phyloP scores from a whole-genome alignment of 2,888 invertebrate species.

The Drosophila nr. medialis region DNA sequence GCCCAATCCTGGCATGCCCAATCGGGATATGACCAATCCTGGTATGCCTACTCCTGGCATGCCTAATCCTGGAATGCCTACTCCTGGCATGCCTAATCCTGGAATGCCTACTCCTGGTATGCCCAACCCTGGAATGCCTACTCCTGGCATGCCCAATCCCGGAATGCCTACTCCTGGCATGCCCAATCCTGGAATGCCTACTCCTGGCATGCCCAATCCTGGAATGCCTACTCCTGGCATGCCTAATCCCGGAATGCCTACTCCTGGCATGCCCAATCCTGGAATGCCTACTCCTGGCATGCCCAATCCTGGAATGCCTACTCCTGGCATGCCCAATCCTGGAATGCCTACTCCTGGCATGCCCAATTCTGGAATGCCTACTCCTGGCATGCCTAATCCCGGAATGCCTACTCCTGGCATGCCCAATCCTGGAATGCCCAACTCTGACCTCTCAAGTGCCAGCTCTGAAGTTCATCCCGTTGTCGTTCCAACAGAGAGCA shows the following conservation, averaged over 20 bases:
- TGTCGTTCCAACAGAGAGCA: slow-evolving; percentile 31
- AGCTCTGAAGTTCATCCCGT: slow-evolving; percentile 37
- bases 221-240: slow-evolving; percentile 9
- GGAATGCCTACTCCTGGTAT: slow-evolving; percentile 22
- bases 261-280: slow-evolving; percentile 15
- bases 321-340: slow-evolving; percentile 23
- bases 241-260: slow-evolving; percentile 10
- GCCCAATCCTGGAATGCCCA: slow-evolving; percentile 7
- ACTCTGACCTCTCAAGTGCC: slow-evolving; percentile 6
- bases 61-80: slow-evolving; percentile 36
- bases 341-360: slow-evolving; percentile 11
- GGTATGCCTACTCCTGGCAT: slow-evolving; percentile 44
- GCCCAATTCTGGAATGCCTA: slow-evolving; percentile 7
- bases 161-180: slow-evolving; percentile 16
- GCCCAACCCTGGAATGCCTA: slow-evolving; percentile 16
- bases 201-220: slow-evolving; percentile 21
- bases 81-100: slow-evolving; percentile 24
- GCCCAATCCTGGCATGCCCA: slow-evolving; percentile 30
- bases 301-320: slow-evolving; percentile 15
- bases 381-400: slow-evolving; percentile 7
- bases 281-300: slow-evolving; percentile 12
- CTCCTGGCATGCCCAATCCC: slow-evolving; percentile 26
- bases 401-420: slow-evolving; percentile 10
- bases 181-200: slow-evolving; percentile 9
- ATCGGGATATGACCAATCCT: slow-evolving; percentile 18